Evolutionary conservation across 1,140 invertebrate genomes (phyloP), one percentile per base, ranked within the genome.

Genomic region (Formica selysi): DNA sequence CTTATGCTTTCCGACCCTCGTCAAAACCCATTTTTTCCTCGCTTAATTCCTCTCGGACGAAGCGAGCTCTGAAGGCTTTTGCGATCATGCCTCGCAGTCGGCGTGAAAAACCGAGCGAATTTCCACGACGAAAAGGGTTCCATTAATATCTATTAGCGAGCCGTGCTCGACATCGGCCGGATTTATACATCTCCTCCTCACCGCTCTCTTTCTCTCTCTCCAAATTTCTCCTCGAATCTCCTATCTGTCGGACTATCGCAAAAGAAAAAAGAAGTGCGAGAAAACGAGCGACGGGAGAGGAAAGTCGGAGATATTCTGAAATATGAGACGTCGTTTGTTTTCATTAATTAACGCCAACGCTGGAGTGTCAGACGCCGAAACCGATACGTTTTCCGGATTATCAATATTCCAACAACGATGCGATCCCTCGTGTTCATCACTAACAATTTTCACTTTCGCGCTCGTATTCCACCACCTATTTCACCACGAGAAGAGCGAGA

Each of bases 121-220:
- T 89, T 89, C 44, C 67, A 86, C 65, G 87, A 59, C 78, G 61
- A 87, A 91, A 91, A 85, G 89, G 68, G 85, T 91, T 89, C 91
- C 92, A 92, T 93, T 93, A 92, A 91, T 93, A 91, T 92, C 90
- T 93, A 93, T 93, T 93, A 93, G 91, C 83, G 86, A 88, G 54
- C 89, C 87, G 84, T 90, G 89, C 90, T 92, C 86, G 90, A 91
- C 84, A 86, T 90, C 86, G 83, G 87, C 87, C 81, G 89, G 87
- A 91, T 92, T 92, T 89, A 81, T 76, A 85, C 48, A 71, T 44
- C 36, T 32, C 81, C 29, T 54, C 48, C 19, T 26, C 62, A 8
- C 54, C 26, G 29, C 10, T 44, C 16, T 51, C 51, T 80, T 4
- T 48, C 59, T 67, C 36, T 44, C 44, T 80, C 19, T 74, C 57